Percentiles rank a stretch among this genome's conserved stretches.
These are phyloP conservation scores for Cheilinus undulatus DNA, from an alignment of 2,113 vertebrate genomes.

Conservation along the genomic window DNA sequence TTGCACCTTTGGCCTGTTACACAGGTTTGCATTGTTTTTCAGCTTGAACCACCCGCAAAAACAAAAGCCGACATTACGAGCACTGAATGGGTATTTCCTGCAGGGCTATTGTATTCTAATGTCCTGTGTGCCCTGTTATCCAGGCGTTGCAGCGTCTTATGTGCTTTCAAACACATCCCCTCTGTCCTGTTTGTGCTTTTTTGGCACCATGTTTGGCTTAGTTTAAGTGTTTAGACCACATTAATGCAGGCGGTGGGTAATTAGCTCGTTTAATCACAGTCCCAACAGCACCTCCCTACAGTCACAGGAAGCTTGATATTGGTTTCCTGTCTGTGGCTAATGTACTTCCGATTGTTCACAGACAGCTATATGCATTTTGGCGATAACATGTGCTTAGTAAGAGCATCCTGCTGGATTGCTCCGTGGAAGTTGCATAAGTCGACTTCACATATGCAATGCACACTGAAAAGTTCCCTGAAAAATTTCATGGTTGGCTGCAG, in stretches of 20 bases:
- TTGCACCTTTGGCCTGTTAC: background rate
- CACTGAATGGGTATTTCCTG: conserved; percentile 25
- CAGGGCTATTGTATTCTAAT: background rate
- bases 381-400: conserved; percentile 32
- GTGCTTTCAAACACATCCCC: background rate
- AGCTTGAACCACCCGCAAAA: background rate
- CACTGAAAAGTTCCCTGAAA: too few relatives aligned
- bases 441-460: background rate
- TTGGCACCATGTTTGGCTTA: conserved; percentile 6
- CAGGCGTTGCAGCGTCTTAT: background rate
- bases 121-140: conserved; percentile 2
- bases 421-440: background rate
- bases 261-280: conserved; percentile 30
- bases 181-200: background rate
- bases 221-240: conserved; percentile 1
- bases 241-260: conserved; percentile 20
- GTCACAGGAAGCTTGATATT: conserved; percentile 74
- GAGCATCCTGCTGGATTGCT: background rate
- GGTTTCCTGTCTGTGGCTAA: conserved; percentile 76
- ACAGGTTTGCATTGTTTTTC: conserved; percentile 9
- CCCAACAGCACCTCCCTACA: conserved; percentile 32
- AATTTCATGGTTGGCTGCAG: too few relatives aligned
- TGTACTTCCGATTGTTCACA: conserved; percentile 65
- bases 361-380: conserved; percentile 22
- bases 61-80: background rate